Conservation (phyloP, 2,888 invertebrate species). For the Patella caerulea region DNA sequence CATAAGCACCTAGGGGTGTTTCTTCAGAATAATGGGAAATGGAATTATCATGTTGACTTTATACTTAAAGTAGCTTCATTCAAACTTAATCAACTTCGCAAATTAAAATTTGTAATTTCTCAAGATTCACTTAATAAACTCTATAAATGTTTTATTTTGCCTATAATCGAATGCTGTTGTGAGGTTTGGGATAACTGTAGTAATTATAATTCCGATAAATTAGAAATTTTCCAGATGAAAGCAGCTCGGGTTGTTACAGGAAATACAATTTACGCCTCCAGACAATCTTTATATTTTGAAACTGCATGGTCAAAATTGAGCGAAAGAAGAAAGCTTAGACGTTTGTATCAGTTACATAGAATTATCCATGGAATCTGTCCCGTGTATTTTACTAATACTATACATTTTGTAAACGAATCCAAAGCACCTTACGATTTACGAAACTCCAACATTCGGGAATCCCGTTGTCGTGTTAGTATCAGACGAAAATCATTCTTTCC, state of each 20-base stretch:
- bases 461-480: neutral
- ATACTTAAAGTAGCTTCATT: no score
- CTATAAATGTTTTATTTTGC: constrained; percentile 7
- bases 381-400: neutral
- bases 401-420: no score
- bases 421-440: no score
- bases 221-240: constrained; percentile 1
- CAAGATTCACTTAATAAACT: neutral
- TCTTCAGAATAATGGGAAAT: no score
- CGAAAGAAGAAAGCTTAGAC: neutral
- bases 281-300: neutral
- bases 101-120: neutral
- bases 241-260: neutral
- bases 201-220: neutral
- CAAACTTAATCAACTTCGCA: no score
- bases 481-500: neutral
- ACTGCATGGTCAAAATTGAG: neutral
- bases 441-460: no score
- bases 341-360: neutral
- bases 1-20: no score
- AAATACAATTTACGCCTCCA: neutral
- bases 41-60: no score
- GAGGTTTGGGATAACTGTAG: neutral
- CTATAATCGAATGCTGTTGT: neutral
- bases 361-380: neutral